Conservation (phyloP, 35 echinoderm and acorn worm species). For the Eucidaris tribuloides region DNA sequence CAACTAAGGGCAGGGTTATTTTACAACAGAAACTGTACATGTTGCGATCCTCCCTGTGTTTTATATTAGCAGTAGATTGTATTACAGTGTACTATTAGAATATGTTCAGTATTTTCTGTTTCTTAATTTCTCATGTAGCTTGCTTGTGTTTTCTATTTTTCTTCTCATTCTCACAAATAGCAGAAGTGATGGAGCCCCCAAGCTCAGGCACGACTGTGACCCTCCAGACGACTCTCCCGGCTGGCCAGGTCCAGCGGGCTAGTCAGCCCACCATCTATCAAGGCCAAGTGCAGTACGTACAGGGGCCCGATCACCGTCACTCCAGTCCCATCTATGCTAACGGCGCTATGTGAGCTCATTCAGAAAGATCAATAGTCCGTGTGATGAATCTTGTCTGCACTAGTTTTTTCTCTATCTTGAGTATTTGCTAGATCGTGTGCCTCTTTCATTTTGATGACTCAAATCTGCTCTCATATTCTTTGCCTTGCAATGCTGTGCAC, state of each 20-base stretch:
- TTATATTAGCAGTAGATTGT: too few relatives aligned
- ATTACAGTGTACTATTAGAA: too few relatives aligned
- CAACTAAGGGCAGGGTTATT: too few relatives aligned
- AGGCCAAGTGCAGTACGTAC: conserved; percentile 97
- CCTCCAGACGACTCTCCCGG: conserved; percentile 61
- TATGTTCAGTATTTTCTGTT: too few relatives aligned
- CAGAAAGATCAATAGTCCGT: background rate
- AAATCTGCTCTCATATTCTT: background rate
- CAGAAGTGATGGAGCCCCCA: conserved; percentile 45
- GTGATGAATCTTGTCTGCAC: conserved; percentile 40
- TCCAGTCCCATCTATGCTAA: conserved; percentile 99
- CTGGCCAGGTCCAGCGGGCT: conserved; percentile 40
- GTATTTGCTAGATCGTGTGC: conserved; percentile 20
- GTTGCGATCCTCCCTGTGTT: too few relatives aligned
- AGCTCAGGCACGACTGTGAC: conserved; percentile 66
- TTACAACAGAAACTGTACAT: too few relatives aligned
- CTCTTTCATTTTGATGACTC: background rate
- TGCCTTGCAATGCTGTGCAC: conserved; percentile 36
- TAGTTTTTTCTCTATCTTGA: conserved; percentile 4
- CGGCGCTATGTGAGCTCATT: conserved; percentile 99
- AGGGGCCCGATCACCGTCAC: conserved; percentile 72
- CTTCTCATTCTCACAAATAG: too few relatives aligned
- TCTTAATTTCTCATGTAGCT: too few relatives aligned
- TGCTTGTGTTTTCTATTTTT: too few relatives aligned
- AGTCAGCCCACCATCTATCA: conserved; percentile 75